phyloP scores from a whole-genome alignment of 1,140 invertebrate species.

The Mesaphorura yosii region DNA sequence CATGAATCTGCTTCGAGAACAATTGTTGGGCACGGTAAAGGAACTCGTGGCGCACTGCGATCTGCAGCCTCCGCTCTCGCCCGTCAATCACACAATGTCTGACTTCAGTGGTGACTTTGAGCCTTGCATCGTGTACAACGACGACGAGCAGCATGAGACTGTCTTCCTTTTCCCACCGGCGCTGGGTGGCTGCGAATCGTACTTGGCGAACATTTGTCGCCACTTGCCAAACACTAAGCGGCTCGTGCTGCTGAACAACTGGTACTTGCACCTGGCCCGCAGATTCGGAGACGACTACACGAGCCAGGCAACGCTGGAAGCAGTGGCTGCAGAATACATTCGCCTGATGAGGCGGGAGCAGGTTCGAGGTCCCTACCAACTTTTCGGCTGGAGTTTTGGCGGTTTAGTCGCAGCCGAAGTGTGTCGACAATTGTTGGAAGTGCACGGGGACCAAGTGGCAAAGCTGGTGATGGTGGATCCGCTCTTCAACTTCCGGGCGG shows the following conservation, averaged over 20 bases:
- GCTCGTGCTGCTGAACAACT: conserved; percentile 8
- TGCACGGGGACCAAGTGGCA: neutral
- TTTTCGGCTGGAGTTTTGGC: neutral
- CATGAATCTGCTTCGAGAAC: too few relatives aligned
- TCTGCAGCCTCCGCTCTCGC: too few relatives aligned
- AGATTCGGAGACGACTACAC: too few relatives aligned
- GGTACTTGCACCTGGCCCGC: neutral
- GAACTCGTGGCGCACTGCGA: too few relatives aligned
- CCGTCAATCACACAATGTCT: too few relatives aligned
- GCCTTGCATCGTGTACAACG: too few relatives aligned
- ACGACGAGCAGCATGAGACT: too few relatives aligned
- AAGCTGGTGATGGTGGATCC: neutral
- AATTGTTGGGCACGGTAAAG: too few relatives aligned
- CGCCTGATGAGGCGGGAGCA: neutral
- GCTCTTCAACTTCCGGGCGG: neutral
- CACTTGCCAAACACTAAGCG: neutral
- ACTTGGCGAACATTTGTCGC: conserved; percentile 1
- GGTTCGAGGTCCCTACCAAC: neutral
- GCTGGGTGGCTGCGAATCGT: conserved; percentile 6
- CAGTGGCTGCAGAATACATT: neutral
- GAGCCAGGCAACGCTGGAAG: too few relatives aligned
- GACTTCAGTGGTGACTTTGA: too few relatives aligned
- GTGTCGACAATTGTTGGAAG: neutral
- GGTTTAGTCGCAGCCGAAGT: neutral
- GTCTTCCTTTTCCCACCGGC: conserved; percentile 6